A percentile compares a stretch with the other conserved stretches of the same genome.
Evolutionary conservation across 2,113 vertebrate species (phyloP).

Genomic region (Salvator merianae): DNA sequence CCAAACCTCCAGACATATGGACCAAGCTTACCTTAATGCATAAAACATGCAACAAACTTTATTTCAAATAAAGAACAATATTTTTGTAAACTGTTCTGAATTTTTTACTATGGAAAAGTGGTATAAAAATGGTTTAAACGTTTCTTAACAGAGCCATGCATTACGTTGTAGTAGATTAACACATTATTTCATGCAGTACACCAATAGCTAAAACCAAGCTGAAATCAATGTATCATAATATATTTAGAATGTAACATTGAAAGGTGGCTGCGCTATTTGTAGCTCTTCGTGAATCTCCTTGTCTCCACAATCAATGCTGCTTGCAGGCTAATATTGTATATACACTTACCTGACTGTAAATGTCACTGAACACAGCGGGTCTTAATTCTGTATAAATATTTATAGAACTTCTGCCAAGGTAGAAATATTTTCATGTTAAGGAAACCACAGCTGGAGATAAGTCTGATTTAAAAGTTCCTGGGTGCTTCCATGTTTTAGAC

Average conservation of each 20-base stretch:
- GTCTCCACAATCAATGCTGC: not conserved
- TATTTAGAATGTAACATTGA: not conserved
- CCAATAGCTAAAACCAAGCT: not conserved
- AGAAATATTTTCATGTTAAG: not conserved
- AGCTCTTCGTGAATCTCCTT: not conserved
- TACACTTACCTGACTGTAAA: too few species aligned
- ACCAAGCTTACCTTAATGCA: too few species aligned
- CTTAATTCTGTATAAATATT: too few species aligned
- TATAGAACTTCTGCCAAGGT: not conserved
- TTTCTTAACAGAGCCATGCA: too few species aligned
- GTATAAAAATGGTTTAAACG: too few species aligned
- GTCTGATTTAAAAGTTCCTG: not conserved
- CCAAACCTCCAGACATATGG: too few species aligned
- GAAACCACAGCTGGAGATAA: not conserved
- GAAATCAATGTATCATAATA: not conserved
- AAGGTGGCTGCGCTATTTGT: not conserved
- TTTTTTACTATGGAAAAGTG: too few species aligned
- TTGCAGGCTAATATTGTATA: not conserved
- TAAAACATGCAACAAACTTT: too few species aligned
- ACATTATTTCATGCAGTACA: not conserved
- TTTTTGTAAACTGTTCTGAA: too few species aligned
- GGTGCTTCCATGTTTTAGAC: not conserved
- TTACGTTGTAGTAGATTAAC: too few species aligned
- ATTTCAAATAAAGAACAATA: too few species aligned
- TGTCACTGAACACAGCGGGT: too few species aligned